These are phyloP conservation scores for Xenopus borealis DNA, from an alignment of 2,113 vertebrate species.

Conservation along the genomic window DNA sequence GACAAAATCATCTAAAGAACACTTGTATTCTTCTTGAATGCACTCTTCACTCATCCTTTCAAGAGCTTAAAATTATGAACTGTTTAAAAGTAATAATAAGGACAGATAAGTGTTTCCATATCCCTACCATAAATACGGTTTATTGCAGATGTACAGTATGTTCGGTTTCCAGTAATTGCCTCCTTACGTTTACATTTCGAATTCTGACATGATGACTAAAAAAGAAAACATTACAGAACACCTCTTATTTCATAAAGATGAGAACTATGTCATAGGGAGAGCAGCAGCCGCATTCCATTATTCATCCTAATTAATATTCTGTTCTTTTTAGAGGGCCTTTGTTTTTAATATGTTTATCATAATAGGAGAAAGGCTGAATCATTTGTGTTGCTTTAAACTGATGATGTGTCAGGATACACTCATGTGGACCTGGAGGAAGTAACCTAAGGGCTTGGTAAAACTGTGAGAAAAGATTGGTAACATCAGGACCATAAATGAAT, in stretches of 20 bases:
- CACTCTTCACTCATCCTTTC: slow-evolving; percentile 2
- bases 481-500: no score
- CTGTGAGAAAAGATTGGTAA: no score
- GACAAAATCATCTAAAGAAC: slow-evolving; percentile 16
- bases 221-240: slow-evolving; percentile 14
- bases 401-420: no score
- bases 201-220: slow-evolving; percentile 1
- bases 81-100: slow-evolving; percentile 46
- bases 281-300: slow-evolving; percentile 7
- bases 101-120: slow-evolving; percentile 30
- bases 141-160: slow-evolving; percentile 21
- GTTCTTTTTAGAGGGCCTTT: background rate
- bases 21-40: slow-evolving; percentile 4
- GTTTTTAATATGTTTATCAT: background rate
- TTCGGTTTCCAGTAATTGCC: slow-evolving; percentile 1
- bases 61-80: slow-evolving; percentile 41
- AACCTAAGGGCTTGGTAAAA: no score
- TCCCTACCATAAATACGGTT: slow-evolving; percentile 38
- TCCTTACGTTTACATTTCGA: slow-evolving; percentile 13
- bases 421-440: no score
- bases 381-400: background rate
- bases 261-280: slow-evolving; percentile 8
- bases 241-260: slow-evolving; percentile 4
- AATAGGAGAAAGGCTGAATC: background rate
- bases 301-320: background rate